Conservation (phyloP, 2,888 invertebrate genomes). For the Chloroclystis v-ata region DNA sequence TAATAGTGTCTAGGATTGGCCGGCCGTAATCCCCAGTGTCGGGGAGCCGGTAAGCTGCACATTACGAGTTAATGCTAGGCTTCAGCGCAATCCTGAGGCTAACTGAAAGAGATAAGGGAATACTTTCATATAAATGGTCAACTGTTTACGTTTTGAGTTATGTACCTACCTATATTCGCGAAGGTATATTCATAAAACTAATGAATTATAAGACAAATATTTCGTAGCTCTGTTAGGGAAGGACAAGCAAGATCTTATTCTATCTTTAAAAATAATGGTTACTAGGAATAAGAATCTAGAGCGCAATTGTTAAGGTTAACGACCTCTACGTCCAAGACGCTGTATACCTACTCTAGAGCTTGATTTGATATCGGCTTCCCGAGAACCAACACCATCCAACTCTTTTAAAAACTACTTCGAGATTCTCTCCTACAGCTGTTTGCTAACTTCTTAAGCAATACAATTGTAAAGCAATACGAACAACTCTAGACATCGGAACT, state of each 20-base stretch:
- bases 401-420: background rate
- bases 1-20: slow-evolving; percentile 7
- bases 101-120: slow-evolving; percentile 19
- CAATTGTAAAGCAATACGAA: slow-evolving; percentile 8
- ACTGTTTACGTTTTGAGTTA: slow-evolving; percentile 2
- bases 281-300: too few relatives aligned
- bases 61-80: slow-evolving; percentile 19
- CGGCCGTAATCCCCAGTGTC: slow-evolving; percentile 10
- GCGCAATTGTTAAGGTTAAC: too few relatives aligned
- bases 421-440: background rate
- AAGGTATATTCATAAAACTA: too few relatives aligned
- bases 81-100: slow-evolving; percentile 13
- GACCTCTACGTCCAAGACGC: too few relatives aligned
- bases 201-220: too few relatives aligned
- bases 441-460: slow-evolving; percentile 2
- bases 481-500: slow-evolving; percentile 12
- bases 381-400: background rate
- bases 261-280: too few relatives aligned
- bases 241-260: too few relatives aligned
- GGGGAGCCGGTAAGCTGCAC: slow-evolving; percentile 14
- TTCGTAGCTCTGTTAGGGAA: too few relatives aligned
- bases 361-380: background rate
- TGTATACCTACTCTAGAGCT: too few relatives aligned
- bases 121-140: slow-evolving; percentile 10
- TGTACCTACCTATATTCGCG: too few relatives aligned